phyloP scores from a whole-genome alignment of 2,888 invertebrate genomes.

The Rhagonycha fulva region DNA sequence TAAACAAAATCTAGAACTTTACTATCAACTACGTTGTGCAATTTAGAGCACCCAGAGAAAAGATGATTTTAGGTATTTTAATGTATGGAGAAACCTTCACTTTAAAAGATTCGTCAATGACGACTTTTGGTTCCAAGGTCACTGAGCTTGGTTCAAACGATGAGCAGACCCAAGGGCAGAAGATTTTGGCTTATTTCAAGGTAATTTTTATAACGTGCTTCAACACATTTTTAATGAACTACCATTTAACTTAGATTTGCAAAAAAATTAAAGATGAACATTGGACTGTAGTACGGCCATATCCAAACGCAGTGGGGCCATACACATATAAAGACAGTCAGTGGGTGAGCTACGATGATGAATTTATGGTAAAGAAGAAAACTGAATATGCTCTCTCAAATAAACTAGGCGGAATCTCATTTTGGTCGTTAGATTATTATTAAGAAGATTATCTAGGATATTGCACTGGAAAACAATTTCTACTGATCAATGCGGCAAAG shows the following conservation, averaged over 20 bases:
- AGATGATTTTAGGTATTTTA: slow-evolving; percentile 73
- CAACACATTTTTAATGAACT: no score
- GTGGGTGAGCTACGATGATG: slow-evolving; percentile 93
- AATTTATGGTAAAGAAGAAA: slow-evolving; percentile 80
- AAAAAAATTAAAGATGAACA: slow-evolving; percentile 67
- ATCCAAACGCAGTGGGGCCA: slow-evolving; percentile 75
- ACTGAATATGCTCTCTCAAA: slow-evolving; percentile 79
- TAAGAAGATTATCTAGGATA: slow-evolving; percentile 82
- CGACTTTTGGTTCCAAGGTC: not conserved
- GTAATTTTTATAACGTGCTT: slow-evolving; percentile 65
- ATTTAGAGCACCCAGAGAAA: slow-evolving; percentile 58
- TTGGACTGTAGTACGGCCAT: no score
- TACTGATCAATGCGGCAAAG: slow-evolving; percentile 78
- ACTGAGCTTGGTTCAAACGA: not conserved
- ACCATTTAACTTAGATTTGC: slow-evolving; percentile 66
- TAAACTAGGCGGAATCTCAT: slow-evolving; percentile 84
- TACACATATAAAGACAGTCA: slow-evolving; percentile 83
- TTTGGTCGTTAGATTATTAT: slow-evolving; percentile 89
- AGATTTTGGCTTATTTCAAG: slow-evolving; percentile 94
- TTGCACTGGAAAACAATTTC: slow-evolving; percentile 81
- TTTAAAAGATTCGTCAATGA: not conserved
- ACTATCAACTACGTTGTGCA: not conserved
- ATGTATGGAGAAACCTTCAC: not conserved
- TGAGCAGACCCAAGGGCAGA: no score
- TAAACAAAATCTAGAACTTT: not conserved